A percentile compares a stretch with the other conserved stretches of the same genome.
phyloP scores from a whole-genome alignment of 2,797 vertebrate species.

The Bryconaethiops microstoma region DNA sequence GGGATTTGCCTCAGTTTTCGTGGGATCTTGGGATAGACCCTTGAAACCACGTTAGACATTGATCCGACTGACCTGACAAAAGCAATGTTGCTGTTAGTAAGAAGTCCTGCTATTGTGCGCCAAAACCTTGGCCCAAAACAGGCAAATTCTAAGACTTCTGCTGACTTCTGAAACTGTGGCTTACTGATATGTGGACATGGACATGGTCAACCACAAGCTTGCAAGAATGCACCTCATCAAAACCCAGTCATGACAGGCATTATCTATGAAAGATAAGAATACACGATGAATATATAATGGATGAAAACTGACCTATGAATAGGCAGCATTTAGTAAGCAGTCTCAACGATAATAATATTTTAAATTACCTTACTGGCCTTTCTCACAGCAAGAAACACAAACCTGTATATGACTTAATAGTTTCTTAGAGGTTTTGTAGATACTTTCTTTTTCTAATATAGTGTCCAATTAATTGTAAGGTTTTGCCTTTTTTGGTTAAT shows the following conservation, averaged over 20 bases:
- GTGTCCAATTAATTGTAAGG: no score
- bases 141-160: background rate
- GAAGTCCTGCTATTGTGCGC: slow-evolving; percentile 13
- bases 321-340: no score
- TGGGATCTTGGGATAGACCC: slow-evolving; percentile 23
- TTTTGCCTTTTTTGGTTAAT: no score
- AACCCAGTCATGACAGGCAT: background rate
- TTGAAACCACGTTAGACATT: slow-evolving; percentile 27
- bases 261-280: background rate
- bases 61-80: slow-evolving; percentile 22
- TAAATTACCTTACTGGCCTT: background rate
- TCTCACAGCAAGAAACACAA: background rate
- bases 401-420: background rate
- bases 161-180: background rate
- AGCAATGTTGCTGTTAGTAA: slow-evolving; percentile 11
- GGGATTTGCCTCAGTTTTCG: slow-evolving; percentile 29
- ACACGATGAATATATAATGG: background rate
- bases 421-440: no score
- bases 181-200: background rate
- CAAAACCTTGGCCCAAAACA: slow-evolving; percentile 14
- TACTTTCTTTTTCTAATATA: no score
- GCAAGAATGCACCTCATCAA: background rate
- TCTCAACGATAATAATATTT: no score
- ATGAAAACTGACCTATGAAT: no score
- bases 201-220: background rate